Evolutionary conservation across 2,888 invertebrate genomes (phyloP), one percentile per base, ranked within the genome.

Genomic region (Apocheima hispidaria): DNA sequence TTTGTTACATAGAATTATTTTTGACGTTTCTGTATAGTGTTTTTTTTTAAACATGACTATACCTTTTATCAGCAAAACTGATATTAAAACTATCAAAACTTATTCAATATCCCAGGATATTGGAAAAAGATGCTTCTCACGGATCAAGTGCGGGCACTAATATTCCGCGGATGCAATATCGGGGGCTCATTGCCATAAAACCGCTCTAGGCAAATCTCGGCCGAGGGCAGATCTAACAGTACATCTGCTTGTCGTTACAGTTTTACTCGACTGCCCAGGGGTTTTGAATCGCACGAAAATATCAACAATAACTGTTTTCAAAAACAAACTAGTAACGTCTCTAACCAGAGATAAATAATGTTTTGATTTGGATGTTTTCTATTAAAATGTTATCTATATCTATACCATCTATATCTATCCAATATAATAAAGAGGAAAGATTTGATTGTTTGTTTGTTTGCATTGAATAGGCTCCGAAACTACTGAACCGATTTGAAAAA

Each of bases 41-140:
- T 4, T 28, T 21, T 40, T 48, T 55, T n/a, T 46, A n/a, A 46
- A 54, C 26, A 26, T 40, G 2, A 9, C 9, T 20, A 16, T 21
- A 40, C 28, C 56, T 57, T 10, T 18, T 44, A 50, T 77, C 74
- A 71, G 69, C 69, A 72, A 75, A 81, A 80, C 77, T 81, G 74
- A 82, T 81, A 76, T 66, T 30, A 44, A 63, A 77, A 76, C 78
- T 77, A 78, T 77, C 77, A 78, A 74, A 82, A 83, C 78, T 81
- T 82, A 80, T 82, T 78, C 75, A 79, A 87, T 86, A 85, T 87
- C 86, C 83, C 80, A 84, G 84, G 87, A 87, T 89, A 88, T 90
- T 87, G 87, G 87, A 83, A 86, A 60, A 84, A 83, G 83, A 84
- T 82, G 83, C 81, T 78, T 81, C 82, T 83, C 79, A 74, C 82